These are phyloP conservation scores for Gallinago media DNA, from an alignment of 2,113 vertebrate species.

Conservation along the genomic window DNA sequence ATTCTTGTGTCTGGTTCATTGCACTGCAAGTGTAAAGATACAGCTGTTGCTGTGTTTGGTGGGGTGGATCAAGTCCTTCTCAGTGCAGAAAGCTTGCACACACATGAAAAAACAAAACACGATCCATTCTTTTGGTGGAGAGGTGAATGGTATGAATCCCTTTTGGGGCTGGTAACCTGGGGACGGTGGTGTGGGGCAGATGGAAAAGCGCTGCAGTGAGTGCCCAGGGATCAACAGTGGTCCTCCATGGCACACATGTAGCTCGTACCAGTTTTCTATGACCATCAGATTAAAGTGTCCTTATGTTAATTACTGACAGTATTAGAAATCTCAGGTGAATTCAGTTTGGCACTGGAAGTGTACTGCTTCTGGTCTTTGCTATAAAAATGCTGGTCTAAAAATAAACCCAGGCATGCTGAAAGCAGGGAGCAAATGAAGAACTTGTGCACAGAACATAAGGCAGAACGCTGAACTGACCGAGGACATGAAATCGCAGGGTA, in stretches of 20 bases:
- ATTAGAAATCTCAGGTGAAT: not conserved
- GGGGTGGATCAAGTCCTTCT: not conserved
- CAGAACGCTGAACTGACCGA: not conserved
- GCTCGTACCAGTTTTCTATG: not conserved
- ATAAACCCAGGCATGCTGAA: conserved; percentile 10
- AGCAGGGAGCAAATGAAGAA: not conserved
- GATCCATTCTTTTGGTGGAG: not conserved
- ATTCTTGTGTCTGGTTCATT: accelerated
- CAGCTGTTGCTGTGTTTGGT: not conserved
- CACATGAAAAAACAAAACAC: accelerated
- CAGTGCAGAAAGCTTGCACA: not conserved
- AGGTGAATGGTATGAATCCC: not conserved
- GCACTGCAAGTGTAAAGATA: not conserved
- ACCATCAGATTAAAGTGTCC: not conserved
- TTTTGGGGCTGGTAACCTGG: not conserved
- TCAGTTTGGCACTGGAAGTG: not conserved
- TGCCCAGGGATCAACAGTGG: not conserved
- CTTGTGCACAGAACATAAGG: not conserved
- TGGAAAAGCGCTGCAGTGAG: not conserved
- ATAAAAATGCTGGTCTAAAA: conserved; percentile 36
- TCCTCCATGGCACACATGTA: not conserved
- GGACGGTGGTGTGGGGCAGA: not conserved
- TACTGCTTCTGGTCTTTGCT: conserved; percentile 41
- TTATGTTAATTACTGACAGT: not conserved
- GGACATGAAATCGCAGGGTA: not conserved